phyloP scores from a whole-genome alignment of 2,113 vertebrate genomes.

The Cephalopholis sonnerati region DNA sequence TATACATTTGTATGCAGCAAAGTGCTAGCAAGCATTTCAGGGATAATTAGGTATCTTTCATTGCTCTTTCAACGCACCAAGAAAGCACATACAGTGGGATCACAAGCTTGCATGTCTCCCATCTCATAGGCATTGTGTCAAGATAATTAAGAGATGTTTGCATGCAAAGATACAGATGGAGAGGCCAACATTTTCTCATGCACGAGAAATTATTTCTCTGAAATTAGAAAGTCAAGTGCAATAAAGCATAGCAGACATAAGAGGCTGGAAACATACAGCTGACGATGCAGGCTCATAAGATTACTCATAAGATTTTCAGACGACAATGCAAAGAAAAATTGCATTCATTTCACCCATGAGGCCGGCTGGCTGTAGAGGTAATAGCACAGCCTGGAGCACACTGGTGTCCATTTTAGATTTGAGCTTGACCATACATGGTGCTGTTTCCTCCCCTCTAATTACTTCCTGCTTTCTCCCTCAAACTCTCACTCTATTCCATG shows the following conservation, averaged over 20 bases:
- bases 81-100: conserved; percentile 8
- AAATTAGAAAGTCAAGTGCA: conserved; percentile 19
- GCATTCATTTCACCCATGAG: too few species aligned
- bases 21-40: conserved; percentile 29
- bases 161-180: conserved; percentile 29
- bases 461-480: not conserved
- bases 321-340: too few species aligned
- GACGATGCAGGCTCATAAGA: not conserved
- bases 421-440: not conserved
- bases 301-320: not conserved
- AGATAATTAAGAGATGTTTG: conserved; percentile 39
- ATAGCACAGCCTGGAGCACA: not conserved
- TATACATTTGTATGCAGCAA: conserved; percentile 12
- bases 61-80: conserved; percentile 1
- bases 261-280: not conserved
- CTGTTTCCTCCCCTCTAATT: not conserved
- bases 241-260: not conserved
- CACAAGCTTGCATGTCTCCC: not conserved
- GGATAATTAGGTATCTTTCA: conserved; percentile 41
- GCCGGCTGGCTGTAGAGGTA: not conserved
- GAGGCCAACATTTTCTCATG: conserved; percentile 23
- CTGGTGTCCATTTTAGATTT: conserved; percentile 15
- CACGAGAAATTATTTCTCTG: not conserved
- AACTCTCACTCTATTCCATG: not conserved
- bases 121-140: not conserved